Conservation (phyloP, 2,113 vertebrate genomes). For the Chaetura pelagica region DNA sequence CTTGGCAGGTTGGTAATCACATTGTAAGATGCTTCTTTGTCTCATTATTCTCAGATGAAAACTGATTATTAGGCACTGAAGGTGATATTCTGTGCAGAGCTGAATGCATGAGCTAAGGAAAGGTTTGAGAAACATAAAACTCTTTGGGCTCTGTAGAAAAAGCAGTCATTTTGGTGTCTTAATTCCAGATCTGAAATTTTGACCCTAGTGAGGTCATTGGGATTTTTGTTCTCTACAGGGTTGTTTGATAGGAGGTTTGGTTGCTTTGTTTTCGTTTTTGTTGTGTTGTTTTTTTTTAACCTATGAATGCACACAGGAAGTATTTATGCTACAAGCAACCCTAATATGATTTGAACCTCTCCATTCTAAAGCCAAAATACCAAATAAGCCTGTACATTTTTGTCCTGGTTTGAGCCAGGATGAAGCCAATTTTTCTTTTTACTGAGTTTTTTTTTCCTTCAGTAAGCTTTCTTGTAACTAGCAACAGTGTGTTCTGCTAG, state of each 20-base stretch:
- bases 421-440: too few relatives aligned
- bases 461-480: too few relatives aligned
- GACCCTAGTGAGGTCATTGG: neutral
- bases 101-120: neutral
- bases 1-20: neutral
- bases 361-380: neutral
- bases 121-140: neutral
- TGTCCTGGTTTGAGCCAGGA: too few relatives aligned
- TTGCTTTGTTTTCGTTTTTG: too few relatives aligned
- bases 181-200: neutral
- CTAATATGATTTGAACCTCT: neutral
- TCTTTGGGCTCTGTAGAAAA: neutral
- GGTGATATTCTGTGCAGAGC: neutral
- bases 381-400: neutral
- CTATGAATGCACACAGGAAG: neutral
- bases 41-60: conserved; percentile 1
- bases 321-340: neutral
- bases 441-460: too few relatives aligned
- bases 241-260: neutral
- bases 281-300: neutral
- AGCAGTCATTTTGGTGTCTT: neutral
- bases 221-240: neutral
- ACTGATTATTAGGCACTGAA: neutral
- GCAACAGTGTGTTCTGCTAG: too few relatives aligned
- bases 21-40: neutral